phyloP scores from a whole-genome alignment of 1,140 invertebrate species.

The Epicauta chinensis region DNA sequence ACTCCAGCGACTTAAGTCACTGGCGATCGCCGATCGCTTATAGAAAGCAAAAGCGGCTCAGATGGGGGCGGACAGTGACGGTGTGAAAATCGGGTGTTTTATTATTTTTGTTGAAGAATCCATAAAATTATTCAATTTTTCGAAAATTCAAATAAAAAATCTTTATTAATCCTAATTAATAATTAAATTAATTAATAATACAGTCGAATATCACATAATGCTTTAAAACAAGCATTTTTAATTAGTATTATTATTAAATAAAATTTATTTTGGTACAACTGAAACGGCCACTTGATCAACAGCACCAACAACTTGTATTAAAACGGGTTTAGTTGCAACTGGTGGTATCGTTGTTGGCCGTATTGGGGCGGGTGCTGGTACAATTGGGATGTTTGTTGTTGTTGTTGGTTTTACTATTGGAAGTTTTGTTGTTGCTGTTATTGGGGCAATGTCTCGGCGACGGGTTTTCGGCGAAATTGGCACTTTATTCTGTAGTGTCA shows the following conservation, averaged over 20 bases:
- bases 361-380: background rate
- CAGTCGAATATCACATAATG: slow-evolving; percentile 4
- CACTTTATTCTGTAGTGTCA: too few species aligned
- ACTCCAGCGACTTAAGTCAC: too few species aligned
- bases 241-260: background rate
- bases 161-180: background rate
- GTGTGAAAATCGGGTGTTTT: background rate
- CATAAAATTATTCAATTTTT: too few species aligned
- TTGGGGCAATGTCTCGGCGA: too few species aligned
- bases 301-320: slow-evolving; percentile 6
- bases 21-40: slow-evolving; percentile 2
- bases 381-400: background rate
- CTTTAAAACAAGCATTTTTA: slow-evolving; percentile 7
- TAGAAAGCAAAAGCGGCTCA: background rate
- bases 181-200: too few species aligned
- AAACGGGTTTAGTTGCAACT: background rate
- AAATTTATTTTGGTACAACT: slow-evolving; percentile 3
- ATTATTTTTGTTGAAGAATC: background rate
- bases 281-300: slow-evolving; percentile 2
- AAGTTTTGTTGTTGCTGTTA: background rate
- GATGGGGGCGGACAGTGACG: background rate
- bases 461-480: background rate
- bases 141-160: background rate
- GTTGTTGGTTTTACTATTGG: background rate
- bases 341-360: background rate